phyloP scores from a whole-genome alignment of 2,888 invertebrate genomes.

The Oscheius sp. region DNA sequence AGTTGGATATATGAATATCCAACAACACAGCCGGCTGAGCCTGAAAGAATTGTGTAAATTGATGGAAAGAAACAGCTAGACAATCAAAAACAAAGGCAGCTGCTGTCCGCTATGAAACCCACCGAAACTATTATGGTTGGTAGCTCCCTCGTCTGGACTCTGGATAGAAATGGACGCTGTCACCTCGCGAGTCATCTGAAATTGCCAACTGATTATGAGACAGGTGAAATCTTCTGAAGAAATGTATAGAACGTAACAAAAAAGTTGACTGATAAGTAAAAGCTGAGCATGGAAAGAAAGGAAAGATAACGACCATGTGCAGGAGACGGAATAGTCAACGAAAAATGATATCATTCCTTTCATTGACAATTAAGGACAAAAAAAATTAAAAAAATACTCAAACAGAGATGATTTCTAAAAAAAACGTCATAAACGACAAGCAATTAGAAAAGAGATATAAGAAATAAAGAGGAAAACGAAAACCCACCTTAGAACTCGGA shows the following conservation, averaged over 20 bases:
- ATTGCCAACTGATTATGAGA: neutral
- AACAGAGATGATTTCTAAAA: too few relatives aligned
- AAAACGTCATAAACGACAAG: neutral
- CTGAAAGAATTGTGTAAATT: too few relatives aligned
- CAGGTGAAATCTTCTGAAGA: too few relatives aligned
- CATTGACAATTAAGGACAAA: neutral
- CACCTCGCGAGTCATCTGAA: conserved; percentile 21
- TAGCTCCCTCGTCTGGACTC: neutral
- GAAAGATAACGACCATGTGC: neutral
- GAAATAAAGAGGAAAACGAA: neutral
- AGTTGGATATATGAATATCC: conserved; percentile 7
- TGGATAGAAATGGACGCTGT: conserved; percentile 2
- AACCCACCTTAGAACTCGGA: too few relatives aligned
- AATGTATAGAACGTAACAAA: too few relatives aligned
- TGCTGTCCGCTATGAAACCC: conserved; percentile 6
- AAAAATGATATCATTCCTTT: neutral
- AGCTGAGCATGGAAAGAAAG: neutral
- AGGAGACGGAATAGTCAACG: too few relatives aligned
- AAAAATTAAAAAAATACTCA: neutral
- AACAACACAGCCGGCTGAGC: conserved; percentile 7
- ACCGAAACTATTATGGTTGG: conserved; percentile 6
- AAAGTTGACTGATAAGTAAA: neutral
- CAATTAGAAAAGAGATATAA: neutral
- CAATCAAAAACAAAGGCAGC: neutral
- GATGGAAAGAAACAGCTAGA: conserved; percentile 6